Base-by-base conservation (phyloP, 2,113 vertebrate genomes). In the Clarias gariepinus region DNA sequence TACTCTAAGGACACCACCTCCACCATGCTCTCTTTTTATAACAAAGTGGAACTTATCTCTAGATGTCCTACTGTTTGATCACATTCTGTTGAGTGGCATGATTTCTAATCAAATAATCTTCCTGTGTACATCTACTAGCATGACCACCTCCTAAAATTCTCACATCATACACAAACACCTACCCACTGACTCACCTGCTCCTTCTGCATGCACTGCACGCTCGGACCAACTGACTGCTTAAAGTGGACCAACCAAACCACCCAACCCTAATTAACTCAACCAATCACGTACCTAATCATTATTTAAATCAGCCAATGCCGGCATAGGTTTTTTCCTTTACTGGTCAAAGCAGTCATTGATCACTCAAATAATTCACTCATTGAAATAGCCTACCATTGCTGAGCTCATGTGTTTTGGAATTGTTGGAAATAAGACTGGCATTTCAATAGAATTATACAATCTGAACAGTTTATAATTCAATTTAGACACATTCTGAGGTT, bases 41-140 rank as follows among this genome's bases (percentile, higher is more conserved):
- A 96, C 95, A 96, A 99, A 99, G 97, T 98, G 98, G 97, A 98
- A 99, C 97, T 99, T 99, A 99, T 99, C 98, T 99, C 97, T 97
- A 97, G 90, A 97, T 96, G 95, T 98, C 97, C 92, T 96, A 96
- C 97, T 98, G 98, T 99, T 99, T 99, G 98, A 97, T 99, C 98
- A 98, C 98, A 99, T 99, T 99, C 94, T 97, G 96, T 97, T 97
- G 97, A 98, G 96, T 96, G 98, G 98, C 98, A 99, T 98, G 98
- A 97, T 97, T 98, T 96, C 95, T 95, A 97, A 95, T 99, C 98
- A 98, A 98, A 99, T 99, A 99, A 99, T 99, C 98, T 99, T 98
- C 91, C 98, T 99, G 98, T 99, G 96, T 99, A 98, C 97, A 99
- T 99, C 97, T 99, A 97, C 98, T 99, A 99, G 97, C 98, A 98